phyloP scores from a whole-genome alignment of 2,113 vertebrate species.

The Salminus brasiliensis region DNA sequence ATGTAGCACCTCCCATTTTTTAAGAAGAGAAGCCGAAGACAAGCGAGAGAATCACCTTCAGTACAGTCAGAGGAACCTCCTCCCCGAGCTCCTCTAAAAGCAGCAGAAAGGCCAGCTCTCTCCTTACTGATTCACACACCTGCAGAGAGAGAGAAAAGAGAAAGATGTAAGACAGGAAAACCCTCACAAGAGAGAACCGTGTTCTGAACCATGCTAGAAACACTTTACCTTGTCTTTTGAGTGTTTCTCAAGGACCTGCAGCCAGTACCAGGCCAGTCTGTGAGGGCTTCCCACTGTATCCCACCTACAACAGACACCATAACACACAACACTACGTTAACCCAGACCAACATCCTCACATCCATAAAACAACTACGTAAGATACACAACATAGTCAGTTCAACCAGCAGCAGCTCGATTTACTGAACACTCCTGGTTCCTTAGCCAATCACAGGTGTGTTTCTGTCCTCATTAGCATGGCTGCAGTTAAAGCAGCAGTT shows the following conservation, averaged over 20 bases:
- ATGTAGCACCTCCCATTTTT: no score
- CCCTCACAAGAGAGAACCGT: not conserved
- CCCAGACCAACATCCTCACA: not conserved
- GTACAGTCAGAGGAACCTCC: slow-evolving; percentile 75
- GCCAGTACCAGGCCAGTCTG: slow-evolving; percentile 90
- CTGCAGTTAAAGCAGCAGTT: no score
- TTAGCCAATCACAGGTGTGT: not conserved
- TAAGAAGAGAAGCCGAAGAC: not conserved
- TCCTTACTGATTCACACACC: slow-evolving; percentile 72
- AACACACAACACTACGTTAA: no score
- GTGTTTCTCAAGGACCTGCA: slow-evolving; percentile 87
- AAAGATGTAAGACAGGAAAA: not conserved
- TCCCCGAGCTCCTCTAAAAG: slow-evolving; percentile 86
- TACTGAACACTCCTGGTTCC: not conserved
- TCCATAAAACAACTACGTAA: no score
- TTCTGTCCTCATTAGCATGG: not conserved
- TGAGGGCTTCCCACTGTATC: slow-evolving; percentile 80
- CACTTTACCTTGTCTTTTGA: slow-evolving; percentile 79
- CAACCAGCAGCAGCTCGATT: not conserved
- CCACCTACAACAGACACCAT: slow-evolving; percentile 64
- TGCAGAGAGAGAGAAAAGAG: slow-evolving; percentile 27
- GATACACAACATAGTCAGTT: not conserved
- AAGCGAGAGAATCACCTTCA: slow-evolving; percentile 72
- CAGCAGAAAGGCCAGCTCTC: slow-evolving; percentile 87
- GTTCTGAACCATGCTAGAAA: not conserved